These are phyloP conservation scores for Hymenochirus boettgeri DNA, from an alignment of 2,113 vertebrate species.

Conservation along the genomic window DNA sequence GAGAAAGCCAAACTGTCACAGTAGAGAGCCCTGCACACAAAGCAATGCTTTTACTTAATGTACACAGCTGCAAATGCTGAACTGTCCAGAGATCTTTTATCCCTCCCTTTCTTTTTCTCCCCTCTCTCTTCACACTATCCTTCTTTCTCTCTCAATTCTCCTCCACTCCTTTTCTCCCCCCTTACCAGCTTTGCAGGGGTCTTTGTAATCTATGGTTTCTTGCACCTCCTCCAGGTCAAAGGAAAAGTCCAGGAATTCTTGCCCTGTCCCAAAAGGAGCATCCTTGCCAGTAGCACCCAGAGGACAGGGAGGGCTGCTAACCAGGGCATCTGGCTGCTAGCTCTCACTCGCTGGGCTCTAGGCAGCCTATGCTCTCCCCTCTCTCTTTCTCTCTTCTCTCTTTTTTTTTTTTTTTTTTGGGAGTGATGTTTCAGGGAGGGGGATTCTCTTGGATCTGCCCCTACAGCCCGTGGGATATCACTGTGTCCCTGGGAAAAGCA, in stretches of 20 bases:
- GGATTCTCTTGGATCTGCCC: constrained; percentile 29
- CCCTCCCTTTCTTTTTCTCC: not conserved
- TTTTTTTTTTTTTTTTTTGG: constrained; percentile 45
- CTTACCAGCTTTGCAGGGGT: constrained; percentile 69
- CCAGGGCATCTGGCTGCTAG: constrained; percentile 31
- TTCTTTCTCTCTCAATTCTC: not conserved
- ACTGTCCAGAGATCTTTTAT: constrained; percentile 22
- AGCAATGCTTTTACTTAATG: not conserved
- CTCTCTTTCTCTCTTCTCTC: constrained; percentile 1
- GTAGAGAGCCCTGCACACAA: not conserved
- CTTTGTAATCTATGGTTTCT: constrained; percentile 65
- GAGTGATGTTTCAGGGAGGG: constrained; percentile 30
- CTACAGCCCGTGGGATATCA: constrained; percentile 37
- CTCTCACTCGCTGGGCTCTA: constrained; percentile 1
- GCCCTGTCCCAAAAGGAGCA: constrained; percentile 46
- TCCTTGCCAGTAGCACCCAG: constrained; percentile 43
- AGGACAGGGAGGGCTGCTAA: constrained; percentile 40
- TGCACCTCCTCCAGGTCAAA: constrained; percentile 54
- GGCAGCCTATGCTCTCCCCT: constrained; percentile 7
- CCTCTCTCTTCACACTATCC: not conserved
- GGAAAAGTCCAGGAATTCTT: constrained; percentile 60
- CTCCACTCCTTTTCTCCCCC: constrained; percentile 7
- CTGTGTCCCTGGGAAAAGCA: constrained; percentile 31
- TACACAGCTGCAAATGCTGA: not conserved
- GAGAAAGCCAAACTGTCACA: not conserved